Evolutionary conservation across 2,888 invertebrate genomes (phyloP), one percentile per base, ranked within the genome.

Genomic region (Coecobrya sp.): DNA sequence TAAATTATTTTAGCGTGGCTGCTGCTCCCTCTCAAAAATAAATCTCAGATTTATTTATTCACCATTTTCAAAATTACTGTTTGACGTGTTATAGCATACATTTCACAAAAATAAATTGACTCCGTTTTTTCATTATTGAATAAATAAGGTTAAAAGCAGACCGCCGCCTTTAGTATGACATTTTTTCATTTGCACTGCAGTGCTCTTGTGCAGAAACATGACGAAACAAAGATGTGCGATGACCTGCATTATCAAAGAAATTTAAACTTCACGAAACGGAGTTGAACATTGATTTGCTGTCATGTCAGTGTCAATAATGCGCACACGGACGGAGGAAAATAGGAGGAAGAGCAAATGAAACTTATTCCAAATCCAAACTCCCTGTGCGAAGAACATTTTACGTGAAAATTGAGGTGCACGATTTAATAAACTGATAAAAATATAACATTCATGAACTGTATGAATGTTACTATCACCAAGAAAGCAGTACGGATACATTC

Each of bases 371-470:
- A n/a, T n/a, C n/a, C 42, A 11, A 19, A 19, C 59, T 7, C 36
- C 36, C 36, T 36, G 7, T n/a, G 59, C 3, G 19, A 81, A 52
- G 25, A 55, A 27, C 36, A 42, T 62, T 85, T 85, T 27, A 62
- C 55, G 55, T 52, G 79, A 84, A 84, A 81, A 68, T 65, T 82
- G 84, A 82, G 49, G 55, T 55, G 82, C 89, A 89, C 89, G 89
- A 89, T 89, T 55, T 89, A 82, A 89, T 89, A 89, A 84, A 89
- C 89, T 89, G 89, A 89, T 84, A 89, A 89, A 45, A 89, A 79
- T 62, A 45, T 81, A 81, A 73, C 16, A 62, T 45, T 22, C 11
- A 19, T 62, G 42, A 65, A 16, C 62, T 36, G 42, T 42, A 65
- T 13, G 42, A 7, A 86, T 68, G 22, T 19, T 42, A 25, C 49